Evolutionary conservation across 2,113 vertebrate species (phyloP), one percentile per base, ranked within the genome.

Genomic region (Loxodonta africana): DNA sequence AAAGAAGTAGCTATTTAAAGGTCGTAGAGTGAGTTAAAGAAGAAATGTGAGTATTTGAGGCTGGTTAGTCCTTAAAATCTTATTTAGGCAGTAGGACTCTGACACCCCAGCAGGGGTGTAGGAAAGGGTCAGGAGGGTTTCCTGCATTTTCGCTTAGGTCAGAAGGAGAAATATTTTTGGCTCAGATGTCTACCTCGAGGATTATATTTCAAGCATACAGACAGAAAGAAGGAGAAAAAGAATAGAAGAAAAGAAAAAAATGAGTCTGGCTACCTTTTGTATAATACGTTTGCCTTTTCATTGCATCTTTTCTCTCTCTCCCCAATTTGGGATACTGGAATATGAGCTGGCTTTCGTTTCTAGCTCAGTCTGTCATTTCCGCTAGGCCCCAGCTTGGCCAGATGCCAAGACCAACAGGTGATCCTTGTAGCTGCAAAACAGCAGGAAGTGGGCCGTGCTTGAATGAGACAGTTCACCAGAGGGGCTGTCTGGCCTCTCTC

Each of bases 321-420:
- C 94, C 90, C 97, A 94, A 73, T 97, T 98, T 97, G 95, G 95
- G 98, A 90, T 95, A 90, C 98, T 98, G 98, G 98, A 98, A 97
- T 97, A 96, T 57, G 97, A 99, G 98, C 99, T 98, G 97, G 98
- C 97, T 98, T 98, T 99, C 98, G 98, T 99, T 99, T 99, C 98
- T 99, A 97, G 98, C 98, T 98, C 96, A 97, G 99, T 98, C 98
- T 99, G 98, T 99, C 99, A 99, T 99, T 99, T 99, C 99, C 99
- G 98, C 98, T 95, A 96, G 98, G 99, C 98, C 99, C 98, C 98
- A 97, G 98, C 76, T 97, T 99, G 99, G 99, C 97, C 1, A 0
- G 23, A 33, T 5, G 98, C 99, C 99, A 99, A 98, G 97, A 99
- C 98, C 99, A 99, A 99, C 99, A 99, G 99, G 99, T 99, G 99